Conservation (phyloP, 2,113 vertebrate genomes). For the Colistium nudipinnis region DNA sequence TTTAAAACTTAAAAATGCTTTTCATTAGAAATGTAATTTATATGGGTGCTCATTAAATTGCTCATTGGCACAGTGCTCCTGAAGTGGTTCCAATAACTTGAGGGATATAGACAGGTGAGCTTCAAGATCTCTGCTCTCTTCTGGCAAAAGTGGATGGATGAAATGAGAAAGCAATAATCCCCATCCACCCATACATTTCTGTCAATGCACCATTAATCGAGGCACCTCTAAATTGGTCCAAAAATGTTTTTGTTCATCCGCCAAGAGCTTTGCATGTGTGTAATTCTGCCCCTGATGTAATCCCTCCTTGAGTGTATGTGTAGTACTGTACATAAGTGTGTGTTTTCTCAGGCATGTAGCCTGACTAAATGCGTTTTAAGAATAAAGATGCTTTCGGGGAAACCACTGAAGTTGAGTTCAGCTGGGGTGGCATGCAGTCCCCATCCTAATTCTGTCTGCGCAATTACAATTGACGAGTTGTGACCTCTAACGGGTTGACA, state of each 20-base stretch:
- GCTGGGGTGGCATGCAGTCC: slow-evolving; percentile 47
- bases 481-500: slow-evolving; percentile 57
- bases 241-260: slow-evolving; percentile 40
- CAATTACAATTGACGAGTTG: slow-evolving; percentile 60
- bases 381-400: slow-evolving; percentile 67
- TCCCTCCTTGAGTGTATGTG: slow-evolving; percentile 38
- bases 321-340: slow-evolving; percentile 64
- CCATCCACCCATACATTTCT: slow-evolving; percentile 19
- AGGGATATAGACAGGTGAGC: slow-evolving; percentile 31
- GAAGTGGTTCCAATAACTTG: slow-evolving; percentile 33
- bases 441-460: slow-evolving; percentile 42
- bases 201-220: slow-evolving; percentile 38
- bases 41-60: slow-evolving; percentile 25
- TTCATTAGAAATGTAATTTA: slow-evolving; percentile 18
- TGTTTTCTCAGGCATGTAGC: slow-evolving; percentile 58
- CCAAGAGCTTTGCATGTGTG: slow-evolving; percentile 44
- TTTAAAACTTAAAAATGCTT: neutral
- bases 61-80: slow-evolving; percentile 16
- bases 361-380: slow-evolving; percentile 58
- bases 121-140: slow-evolving; percentile 28
- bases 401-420: slow-evolving; percentile 54
- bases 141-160: slow-evolving; percentile 34
- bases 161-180: slow-evolving; percentile 32
- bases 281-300: slow-evolving; percentile 35
- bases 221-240: slow-evolving; percentile 40